phyloP scores from a whole-genome alignment of 2,113 vertebrate species.

The Reinhardtius hippoglossoides region DNA sequence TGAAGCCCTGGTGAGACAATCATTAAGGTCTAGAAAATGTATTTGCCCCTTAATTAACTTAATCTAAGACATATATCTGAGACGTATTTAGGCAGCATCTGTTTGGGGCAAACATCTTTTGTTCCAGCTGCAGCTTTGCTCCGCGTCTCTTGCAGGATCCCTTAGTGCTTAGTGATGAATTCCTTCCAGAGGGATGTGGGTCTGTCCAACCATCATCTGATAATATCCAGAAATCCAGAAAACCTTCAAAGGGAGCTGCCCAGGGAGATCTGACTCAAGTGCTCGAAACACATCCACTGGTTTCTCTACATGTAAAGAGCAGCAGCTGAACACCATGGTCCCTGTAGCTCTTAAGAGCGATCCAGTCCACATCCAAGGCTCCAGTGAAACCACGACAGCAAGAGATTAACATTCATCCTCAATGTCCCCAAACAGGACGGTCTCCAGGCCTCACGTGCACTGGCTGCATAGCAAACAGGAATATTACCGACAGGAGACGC shows the following conservation, averaged over 20 bases:
- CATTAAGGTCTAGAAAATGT: slow-evolving; percentile 23
- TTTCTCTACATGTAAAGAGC: slow-evolving; percentile 3
- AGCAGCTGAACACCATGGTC: background rate
- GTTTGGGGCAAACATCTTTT: background rate
- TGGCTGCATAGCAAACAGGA: background rate
- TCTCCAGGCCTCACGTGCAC: background rate
- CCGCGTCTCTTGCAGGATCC: background rate
- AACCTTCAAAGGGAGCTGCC: slow-evolving; percentile 2
- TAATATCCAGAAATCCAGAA: background rate
- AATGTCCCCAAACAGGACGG: slow-evolving; percentile 14
- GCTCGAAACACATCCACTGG: background rate
- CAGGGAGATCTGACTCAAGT: slow-evolving; percentile 5
- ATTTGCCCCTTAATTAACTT: slow-evolving; percentile 27
- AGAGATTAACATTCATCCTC: background rate
- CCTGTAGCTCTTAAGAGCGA: background rate
- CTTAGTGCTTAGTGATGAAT: slow-evolving; percentile 3
- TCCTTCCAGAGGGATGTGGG: background rate
- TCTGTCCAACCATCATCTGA: slow-evolving; percentile 5
- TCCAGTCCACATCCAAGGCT: background rate
- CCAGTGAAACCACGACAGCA: background rate
- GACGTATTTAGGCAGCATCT: background rate
- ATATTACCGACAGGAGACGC: slow-evolving; percentile 12
- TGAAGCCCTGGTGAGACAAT: slow-evolving; percentile 13
- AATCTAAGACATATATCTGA: slow-evolving; percentile 6
- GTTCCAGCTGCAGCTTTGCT: background rate